Evolutionary conservation across 2,797 vertebrate genomes (phyloP).

Genomic region (Anniella stebbinsi): DNA sequence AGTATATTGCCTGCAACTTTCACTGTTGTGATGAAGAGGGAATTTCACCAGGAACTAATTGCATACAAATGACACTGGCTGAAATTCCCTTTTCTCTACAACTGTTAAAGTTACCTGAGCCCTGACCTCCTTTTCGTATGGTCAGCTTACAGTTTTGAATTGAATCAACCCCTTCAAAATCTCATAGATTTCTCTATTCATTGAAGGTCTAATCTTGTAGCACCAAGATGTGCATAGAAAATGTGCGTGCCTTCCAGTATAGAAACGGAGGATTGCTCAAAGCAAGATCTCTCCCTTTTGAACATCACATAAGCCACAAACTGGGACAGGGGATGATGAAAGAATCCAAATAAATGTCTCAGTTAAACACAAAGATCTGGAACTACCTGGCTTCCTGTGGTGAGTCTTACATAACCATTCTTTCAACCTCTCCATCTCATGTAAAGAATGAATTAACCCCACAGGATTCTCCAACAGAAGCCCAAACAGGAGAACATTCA

Average conservation of each 20-base stretch:
- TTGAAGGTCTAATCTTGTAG: neutral
- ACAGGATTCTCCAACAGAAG: neutral
- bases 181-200: neutral
- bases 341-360: neutral
- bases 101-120: no score
- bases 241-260: neutral
- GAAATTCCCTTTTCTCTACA: no score
- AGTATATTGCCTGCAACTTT: no score
- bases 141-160: no score
- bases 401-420: no score
- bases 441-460: no score
- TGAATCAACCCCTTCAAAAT: neutral
- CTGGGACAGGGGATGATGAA: neutral
- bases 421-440: no score
- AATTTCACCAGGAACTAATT: no score
- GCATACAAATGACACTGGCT: no score
- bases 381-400: neutral
- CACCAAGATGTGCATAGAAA: neutral
- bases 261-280: neutral
- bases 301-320: neutral
- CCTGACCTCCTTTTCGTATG: no score
- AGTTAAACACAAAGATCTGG: neutral
- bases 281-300: no score
- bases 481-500: neutral
- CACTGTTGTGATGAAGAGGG: no score